These are phyloP conservation scores for Dendrocopos noguchii DNA, from an alignment of 2,113 vertebrate genomes.

Conservation along the genomic window DNA sequence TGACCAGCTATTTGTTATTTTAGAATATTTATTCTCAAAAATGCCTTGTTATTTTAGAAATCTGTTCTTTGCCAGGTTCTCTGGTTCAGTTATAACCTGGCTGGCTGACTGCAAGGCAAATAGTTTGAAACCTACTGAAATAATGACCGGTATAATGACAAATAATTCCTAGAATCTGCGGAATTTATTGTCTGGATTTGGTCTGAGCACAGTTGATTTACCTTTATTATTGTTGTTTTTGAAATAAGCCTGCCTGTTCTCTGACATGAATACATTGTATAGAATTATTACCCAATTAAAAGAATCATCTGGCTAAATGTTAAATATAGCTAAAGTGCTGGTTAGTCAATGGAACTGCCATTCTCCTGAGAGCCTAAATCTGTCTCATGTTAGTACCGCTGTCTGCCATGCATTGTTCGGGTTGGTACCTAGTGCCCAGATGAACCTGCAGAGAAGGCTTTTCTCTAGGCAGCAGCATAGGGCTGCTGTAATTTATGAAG, in stretches of 20 bases:
- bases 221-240: neutral
- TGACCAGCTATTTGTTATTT: neutral
- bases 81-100: neutral
- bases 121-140: neutral
- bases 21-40: neutral
- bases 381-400: neutral
- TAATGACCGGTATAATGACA: neutral
- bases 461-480: neutral
- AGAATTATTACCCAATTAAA: neutral
- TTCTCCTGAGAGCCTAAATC: neutral
- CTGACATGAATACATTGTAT: neutral
- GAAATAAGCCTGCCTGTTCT: neutral
- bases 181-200: neutral
- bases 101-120: neutral
- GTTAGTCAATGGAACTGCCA: neutral
- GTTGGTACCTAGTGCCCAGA: fast-evolving
- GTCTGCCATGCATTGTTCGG: fast-evolving
- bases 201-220: neutral
- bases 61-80: neutral
- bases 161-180: neutral
- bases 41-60: neutral
- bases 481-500: neutral
- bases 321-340: neutral
- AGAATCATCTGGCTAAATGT: neutral
- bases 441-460: neutral